phyloP scores from a whole-genome alignment of 1,140 invertebrate species.

The Trialeurodes vaporariorum region DNA sequence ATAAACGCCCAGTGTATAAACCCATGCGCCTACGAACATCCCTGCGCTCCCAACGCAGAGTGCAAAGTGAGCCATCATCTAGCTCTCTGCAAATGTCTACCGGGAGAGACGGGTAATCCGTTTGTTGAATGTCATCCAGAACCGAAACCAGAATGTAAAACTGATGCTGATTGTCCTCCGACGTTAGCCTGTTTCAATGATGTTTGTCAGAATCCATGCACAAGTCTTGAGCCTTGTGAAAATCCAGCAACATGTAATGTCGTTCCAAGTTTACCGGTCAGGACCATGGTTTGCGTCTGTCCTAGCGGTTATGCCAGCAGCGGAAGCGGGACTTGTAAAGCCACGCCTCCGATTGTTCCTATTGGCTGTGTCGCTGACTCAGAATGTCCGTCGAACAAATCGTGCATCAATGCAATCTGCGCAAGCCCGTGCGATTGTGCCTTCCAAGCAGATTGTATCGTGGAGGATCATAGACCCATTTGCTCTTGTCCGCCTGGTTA shows the following conservation, averaged over 20 bases:
- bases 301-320: conserved; percentile 75
- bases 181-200: conserved; percentile 66
- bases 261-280: conserved; percentile 60
- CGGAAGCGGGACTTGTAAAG: conserved; percentile 63
- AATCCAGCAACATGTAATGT: conserved; percentile 69
- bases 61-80: conserved; percentile 71
- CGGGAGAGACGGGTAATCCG: conserved; percentile 57
- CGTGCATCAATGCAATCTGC: conserved; percentile 68
- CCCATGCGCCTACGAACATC: conserved; percentile 65
- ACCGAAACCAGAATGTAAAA: conserved; percentile 58
- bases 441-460: conserved; percentile 62
- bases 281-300: conserved; percentile 80
- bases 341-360: conserved; percentile 48
- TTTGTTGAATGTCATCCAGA: conserved; percentile 61
- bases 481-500: conserved; percentile 69
- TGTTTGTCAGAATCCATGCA: conserved; percentile 73
- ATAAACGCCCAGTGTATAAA: conserved; percentile 74
- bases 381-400: conserved; percentile 58
- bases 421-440: conserved; percentile 70
- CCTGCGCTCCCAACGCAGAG: conserved; percentile 62
- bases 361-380: conserved; percentile 59
- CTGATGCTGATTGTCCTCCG: conserved; percentile 69
- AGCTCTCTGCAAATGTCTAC: conserved; percentile 67
- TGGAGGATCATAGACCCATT: conserved; percentile 68
- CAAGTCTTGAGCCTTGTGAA: conserved; percentile 60